Conservation (phyloP, 2,888 invertebrate genomes). For the Antheraea yamamai region DNA sequence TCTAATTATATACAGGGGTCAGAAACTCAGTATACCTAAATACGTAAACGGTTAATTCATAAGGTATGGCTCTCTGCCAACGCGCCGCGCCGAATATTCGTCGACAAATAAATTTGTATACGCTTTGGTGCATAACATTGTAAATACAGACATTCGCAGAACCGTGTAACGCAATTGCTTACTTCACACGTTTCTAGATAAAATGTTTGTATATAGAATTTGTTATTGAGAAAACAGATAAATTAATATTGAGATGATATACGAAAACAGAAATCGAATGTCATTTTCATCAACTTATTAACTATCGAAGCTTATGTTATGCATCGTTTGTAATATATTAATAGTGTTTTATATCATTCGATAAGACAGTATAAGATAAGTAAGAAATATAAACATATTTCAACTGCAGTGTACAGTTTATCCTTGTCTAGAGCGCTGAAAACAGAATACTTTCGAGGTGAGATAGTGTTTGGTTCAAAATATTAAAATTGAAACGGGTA, state of each 20-base stretch:
- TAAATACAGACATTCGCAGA: constrained; percentile 29
- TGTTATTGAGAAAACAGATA: not conserved
- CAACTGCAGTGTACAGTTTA: constrained; percentile 29
- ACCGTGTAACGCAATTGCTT: not conserved
- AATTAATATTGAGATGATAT: not conserved
- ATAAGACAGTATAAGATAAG: constrained; percentile 26
- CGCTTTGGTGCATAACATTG: constrained; percentile 37
- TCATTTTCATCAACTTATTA: too few relatives aligned
- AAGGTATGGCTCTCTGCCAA: constrained; percentile 44
- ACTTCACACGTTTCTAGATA: constrained; percentile 10
- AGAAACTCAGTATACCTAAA: not conserved
- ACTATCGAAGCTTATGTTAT: too few relatives aligned
- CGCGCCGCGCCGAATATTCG: constrained; percentile 23
- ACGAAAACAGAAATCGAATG: not conserved
- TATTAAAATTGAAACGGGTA: not conserved
- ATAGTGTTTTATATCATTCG: not conserved
- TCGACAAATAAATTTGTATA: constrained; percentile 48
- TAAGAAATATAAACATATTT: constrained; percentile 26
- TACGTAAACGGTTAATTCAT: not conserved
- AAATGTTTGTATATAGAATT: not conserved
- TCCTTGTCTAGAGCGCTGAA: constrained; percentile 35
- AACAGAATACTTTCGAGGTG: constrained; percentile 30
- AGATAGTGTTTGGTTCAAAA: not conserved
- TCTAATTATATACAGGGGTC: not conserved
- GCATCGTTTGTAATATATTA: not conserved